Base-by-base conservation (phyloP, 2,888 invertebrate species). In the Drosophila recens region DNA sequence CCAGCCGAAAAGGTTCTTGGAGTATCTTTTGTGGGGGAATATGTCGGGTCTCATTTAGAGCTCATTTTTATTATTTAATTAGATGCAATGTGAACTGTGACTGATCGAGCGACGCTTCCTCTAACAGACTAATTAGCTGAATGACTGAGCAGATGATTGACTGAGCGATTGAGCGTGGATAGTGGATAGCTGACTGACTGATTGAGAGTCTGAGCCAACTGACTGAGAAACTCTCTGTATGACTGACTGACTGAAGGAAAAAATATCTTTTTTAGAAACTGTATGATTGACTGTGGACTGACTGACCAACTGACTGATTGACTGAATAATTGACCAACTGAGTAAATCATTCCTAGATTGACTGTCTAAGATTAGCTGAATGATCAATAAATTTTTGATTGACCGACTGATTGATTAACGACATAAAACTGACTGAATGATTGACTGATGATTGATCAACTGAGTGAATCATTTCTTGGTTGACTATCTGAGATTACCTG, bases 11-110 rank as follows among this genome's bases (percentile, higher is more conserved):
- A 42, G 63, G 40, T 56, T 61, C 30, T 30, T 1, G 30, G 48
- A 58, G 75, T 52, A 61, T 72, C 52, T 69, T 15, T 69, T 15
- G 30, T 52, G 34, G 38, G 61, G 4, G 33, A 4, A 38, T 27
- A 23, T 52, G 45, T 27, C 53, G 54, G 27, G 4, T n/a, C 73
- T 76, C 78, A 76, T 80, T 74, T 73, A 64, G 63, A 58, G 67
- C 80, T 78, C 81, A 72, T 75, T 80, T 72, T 80, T 71, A 79
- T 76, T 75, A 64, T 78, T 80, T 80, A 80, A 80, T 80, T 75
- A 72, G 54, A 65, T 78, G 57, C 67, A 46, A 74, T 43, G 59
- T 46, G 52, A 58, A 54, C 56, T 17, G 45, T 27, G 43, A 56
- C 56, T 34, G 43, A 56, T 33, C 38, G 53, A 38, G 20, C 52